Base-by-base conservation (phyloP, 2,888 invertebrate species). In the Plusia festucae region DNA sequence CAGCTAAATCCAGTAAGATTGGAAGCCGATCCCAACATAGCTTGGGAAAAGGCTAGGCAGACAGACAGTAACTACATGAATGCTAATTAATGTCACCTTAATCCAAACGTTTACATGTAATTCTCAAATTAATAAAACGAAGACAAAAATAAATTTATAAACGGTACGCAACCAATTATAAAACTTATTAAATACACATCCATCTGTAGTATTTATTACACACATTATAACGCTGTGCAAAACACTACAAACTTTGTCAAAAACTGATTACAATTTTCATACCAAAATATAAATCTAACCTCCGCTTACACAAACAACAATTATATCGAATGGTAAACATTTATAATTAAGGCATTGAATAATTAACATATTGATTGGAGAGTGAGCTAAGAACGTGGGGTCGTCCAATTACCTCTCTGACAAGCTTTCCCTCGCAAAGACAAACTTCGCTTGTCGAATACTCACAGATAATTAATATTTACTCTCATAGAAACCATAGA, bases 361-460 rank as follows among this genome's bases (percentile, higher is more conserved):
- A 72, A 55, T 72, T 72, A 70, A 66, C 73, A 60, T 70, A 70
- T 70, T 70, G 72, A 70, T 72, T 55, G 44, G 18, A 16, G 46
- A 11, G 9, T 3, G 46, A 20, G 20, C 11, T 9, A 54, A n/a
- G 59, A 58, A 54, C 40, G 51, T 59, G 20, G 44, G 52, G 52
- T 16, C 58, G 53, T 44, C 55, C 72, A 72, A 72, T 69, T 69
- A 72, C 66, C 13, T 32, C 22, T 22, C 49, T 59, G 40, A 54
- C 49, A 44, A 40, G 59, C 44, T 22, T 49, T 20, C 52, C 49
- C 53, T 11, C n/a, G n/a, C n/a, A n/a, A 30, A 22, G 24, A 52
- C 72, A 51, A 49, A 49, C 46, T 49, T 46, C 46, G 8, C 46
- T 49, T 9, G 46, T 20, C 46, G 46, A 49, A 49, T 20, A 49